Conservation (phyloP, 2,113 vertebrate genomes). For the Tragelaphus strepsiceros region DNA sequence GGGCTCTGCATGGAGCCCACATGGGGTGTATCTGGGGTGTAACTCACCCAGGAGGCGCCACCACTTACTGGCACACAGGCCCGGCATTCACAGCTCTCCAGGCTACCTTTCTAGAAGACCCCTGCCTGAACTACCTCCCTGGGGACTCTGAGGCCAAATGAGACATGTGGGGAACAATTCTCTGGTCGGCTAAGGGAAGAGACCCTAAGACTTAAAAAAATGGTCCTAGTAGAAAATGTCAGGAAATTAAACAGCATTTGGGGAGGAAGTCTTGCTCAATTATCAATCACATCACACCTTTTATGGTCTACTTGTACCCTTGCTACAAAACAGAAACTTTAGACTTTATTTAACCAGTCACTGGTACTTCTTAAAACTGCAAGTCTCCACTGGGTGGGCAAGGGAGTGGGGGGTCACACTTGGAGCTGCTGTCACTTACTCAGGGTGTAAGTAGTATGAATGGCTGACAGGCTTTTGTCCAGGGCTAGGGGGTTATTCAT, state of each 20-base stretch:
- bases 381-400: not conserved
- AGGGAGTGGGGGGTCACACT: not conserved
- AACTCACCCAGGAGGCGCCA: not conserved
- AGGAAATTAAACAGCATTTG: not conserved
- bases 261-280: not conserved
- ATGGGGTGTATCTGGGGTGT: not conserved
- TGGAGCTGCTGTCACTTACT: not conserved
- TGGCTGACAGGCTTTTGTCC: not conserved
- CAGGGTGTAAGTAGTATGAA: not conserved
- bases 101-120: not conserved
- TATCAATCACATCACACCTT: not conserved
- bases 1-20: not conserved
- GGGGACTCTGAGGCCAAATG: not conserved
- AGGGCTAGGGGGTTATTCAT: not conserved
- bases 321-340: not conserved
- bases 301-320: not conserved
- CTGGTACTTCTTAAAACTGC: not conserved
- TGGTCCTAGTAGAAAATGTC: not conserved
- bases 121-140: not conserved
- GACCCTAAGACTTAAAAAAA: not conserved
- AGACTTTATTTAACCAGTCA: not conserved
- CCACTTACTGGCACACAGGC: not conserved
- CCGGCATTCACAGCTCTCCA: not conserved
- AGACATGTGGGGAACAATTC: not conserved
- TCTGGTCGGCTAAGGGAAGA: not conserved